Evolutionary conservation across 1,140 invertebrate genomes (phyloP).

Genomic region (Brachystomella parvula): DNA sequence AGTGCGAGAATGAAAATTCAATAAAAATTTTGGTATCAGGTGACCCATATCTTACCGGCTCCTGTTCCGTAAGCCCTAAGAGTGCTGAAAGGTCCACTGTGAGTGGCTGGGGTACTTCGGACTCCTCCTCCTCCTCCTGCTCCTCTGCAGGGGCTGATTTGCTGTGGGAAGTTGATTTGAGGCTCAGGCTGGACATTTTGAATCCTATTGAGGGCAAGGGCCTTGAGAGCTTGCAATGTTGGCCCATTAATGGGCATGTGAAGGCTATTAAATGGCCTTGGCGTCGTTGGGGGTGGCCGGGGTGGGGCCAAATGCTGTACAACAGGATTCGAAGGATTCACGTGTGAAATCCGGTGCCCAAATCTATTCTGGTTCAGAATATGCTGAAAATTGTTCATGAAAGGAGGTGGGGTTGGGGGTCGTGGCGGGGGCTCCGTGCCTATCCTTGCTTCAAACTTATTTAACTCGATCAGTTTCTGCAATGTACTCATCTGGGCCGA

Average conservation of each 20-base stretch:
- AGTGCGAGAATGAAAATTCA: too few relatives aligned
- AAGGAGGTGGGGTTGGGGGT: not conserved
- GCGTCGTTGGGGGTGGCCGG: not conserved
- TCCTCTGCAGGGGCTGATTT: constrained; percentile 27
- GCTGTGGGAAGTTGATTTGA: constrained; percentile 28
- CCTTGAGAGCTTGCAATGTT: constrained; percentile 30
- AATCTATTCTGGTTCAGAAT: not conserved
- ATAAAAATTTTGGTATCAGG: too few relatives aligned
- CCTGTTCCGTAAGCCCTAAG: not conserved
- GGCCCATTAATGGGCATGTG: constrained; percentile 17
- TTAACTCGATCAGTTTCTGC: constrained; percentile 31
- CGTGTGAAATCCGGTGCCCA: not conserved
- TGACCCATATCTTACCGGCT: too few relatives aligned
- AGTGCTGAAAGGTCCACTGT: constrained; percentile 9
- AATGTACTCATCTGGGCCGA: constrained; percentile 30
- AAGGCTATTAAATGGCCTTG: constrained; percentile 6
- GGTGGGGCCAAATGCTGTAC: not conserved
- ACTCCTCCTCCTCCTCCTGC: not conserved
- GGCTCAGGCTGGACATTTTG: constrained; percentile 29
- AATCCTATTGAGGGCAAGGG: constrained; percentile 29
- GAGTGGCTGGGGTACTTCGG: not conserved
- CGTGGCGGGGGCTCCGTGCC: not conserved
- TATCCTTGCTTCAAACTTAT: constrained; percentile 30
- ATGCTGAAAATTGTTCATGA: not conserved
- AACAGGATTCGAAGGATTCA: not conserved